These are phyloP conservation scores for Saccopteryx leptura DNA, from an alignment of 2,113 vertebrate genomes.

Conservation along the genomic window DNA sequence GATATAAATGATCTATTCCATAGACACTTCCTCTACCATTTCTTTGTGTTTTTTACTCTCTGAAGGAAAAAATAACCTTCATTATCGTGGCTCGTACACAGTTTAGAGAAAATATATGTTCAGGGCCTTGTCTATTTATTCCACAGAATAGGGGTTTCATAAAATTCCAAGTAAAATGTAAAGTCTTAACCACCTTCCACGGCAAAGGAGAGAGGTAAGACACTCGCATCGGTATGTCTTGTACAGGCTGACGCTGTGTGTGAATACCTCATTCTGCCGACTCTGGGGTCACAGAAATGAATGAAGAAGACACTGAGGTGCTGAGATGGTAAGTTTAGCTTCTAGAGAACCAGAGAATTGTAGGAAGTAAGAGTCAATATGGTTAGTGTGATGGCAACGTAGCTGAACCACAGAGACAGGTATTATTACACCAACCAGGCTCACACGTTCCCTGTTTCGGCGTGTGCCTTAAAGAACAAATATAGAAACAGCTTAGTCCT, in stretches of 20 bases:
- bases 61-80: not conserved
- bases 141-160: not conserved
- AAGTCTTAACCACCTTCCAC: not conserved
- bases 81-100: not conserved
- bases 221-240: rapidly evolving
- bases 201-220: not conserved
- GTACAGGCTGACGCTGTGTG: not conserved
- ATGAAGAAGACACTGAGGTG: not conserved
- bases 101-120: not conserved
- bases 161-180: not conserved
- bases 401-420: not conserved
- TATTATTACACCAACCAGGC: not conserved
- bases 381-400: not conserved
- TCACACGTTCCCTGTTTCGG: not conserved
- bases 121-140: not conserved
- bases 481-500: not conserved
- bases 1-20: not conserved
- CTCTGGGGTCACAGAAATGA: not conserved
- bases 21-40: not conserved
- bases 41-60: not conserved
- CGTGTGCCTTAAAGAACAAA: not conserved
- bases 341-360: not conserved
- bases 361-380: not conserved
- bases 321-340: not conserved
- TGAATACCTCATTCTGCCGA: not conserved